Percentiles rank a stretch among this genome's conserved stretches.
Evolutionary conservation across 2,888 invertebrate species (phyloP).

Genomic region (Oscheius sp.): DNA sequence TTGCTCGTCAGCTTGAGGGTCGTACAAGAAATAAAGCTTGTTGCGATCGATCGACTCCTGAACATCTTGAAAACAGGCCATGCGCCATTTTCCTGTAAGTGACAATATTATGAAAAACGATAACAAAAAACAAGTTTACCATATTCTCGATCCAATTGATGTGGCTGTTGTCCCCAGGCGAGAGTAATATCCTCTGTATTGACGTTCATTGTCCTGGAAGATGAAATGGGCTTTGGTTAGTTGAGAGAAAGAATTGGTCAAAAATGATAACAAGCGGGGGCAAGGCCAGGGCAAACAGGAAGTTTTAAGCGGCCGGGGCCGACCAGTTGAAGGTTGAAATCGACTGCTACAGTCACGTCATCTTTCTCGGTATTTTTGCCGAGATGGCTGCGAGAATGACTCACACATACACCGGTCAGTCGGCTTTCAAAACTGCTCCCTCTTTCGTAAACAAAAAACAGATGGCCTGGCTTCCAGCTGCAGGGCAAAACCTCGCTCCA

Average conservation of each 20-base stretch:
- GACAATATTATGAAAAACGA: not conserved
- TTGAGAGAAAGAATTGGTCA: not conserved
- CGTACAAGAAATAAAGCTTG: constrained; percentile 68
- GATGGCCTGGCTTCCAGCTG: too few species aligned
- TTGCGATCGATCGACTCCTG: constrained; percentile 61
- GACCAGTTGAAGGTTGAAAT: not conserved
- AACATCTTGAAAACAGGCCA: constrained; percentile 64
- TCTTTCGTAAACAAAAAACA: too few species aligned
- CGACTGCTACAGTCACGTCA: too few species aligned
- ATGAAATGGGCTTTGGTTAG: not conserved
- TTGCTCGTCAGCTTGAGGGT: constrained; percentile 66
- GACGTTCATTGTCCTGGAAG: too few species aligned
- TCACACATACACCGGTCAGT: too few species aligned
- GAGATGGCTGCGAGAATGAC: too few species aligned
- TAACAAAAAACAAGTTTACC: constrained; percentile 34
- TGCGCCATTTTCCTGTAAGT: constrained; percentile 47
- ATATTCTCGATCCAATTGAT: constrained; percentile 61
- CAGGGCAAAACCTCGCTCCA: too few species aligned
- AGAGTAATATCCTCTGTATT: constrained; percentile 66
- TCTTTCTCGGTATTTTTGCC: too few species aligned
- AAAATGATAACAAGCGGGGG: too few species aligned
- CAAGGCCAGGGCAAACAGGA: constrained; percentile 11
- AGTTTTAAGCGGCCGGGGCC: too few species aligned
- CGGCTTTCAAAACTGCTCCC: too few species aligned
- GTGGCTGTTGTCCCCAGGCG: constrained; percentile 67